A percentile compares a stretch with the other conserved stretches of the same genome.
Evolutionary conservation across 2,113 vertebrate species (phyloP).

Genomic region (Saccopteryx leptura): DNA sequence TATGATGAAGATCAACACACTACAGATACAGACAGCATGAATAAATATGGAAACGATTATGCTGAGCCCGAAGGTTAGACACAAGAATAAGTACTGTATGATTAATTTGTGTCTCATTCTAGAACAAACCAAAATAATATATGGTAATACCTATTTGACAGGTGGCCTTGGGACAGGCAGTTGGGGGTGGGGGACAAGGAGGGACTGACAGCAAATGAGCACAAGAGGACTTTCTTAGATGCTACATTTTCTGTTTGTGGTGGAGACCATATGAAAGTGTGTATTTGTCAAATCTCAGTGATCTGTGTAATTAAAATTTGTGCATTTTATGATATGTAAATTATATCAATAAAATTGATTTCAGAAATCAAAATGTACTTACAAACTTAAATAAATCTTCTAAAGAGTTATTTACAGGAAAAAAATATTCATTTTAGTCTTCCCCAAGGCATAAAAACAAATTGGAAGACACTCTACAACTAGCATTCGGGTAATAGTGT

Average conservation of each 20-base stretch:
- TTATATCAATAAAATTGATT: not conserved
- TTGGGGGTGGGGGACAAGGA: not conserved
- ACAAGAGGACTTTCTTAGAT: not conserved
- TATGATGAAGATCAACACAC: not conserved
- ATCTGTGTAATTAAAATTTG: not conserved
- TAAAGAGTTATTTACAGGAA: conserved; percentile 47
- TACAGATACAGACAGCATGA: not conserved
- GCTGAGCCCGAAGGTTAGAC: not conserved
- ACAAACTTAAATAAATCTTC: not conserved
- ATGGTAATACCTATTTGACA: not conserved
- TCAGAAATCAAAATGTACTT: not conserved
- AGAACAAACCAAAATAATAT: not conserved
- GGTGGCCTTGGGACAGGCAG: not conserved
- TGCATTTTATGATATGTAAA: not conserved
- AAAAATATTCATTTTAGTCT: conserved; percentile 47
- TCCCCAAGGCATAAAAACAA: conserved; percentile 12
- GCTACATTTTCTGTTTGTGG: not conserved
- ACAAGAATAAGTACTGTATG: not conserved
- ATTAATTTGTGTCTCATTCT: not conserved
- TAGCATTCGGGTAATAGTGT: not conserved
- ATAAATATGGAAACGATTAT: not conserved
- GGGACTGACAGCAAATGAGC: not conserved
- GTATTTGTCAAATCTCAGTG: not conserved
- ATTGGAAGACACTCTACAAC: not conserved
- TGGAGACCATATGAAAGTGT: not conserved